Evolutionary conservation across 92 coral and sea anemone genomes (phyloP).

Genomic region (Heliopora coerulea): DNA sequence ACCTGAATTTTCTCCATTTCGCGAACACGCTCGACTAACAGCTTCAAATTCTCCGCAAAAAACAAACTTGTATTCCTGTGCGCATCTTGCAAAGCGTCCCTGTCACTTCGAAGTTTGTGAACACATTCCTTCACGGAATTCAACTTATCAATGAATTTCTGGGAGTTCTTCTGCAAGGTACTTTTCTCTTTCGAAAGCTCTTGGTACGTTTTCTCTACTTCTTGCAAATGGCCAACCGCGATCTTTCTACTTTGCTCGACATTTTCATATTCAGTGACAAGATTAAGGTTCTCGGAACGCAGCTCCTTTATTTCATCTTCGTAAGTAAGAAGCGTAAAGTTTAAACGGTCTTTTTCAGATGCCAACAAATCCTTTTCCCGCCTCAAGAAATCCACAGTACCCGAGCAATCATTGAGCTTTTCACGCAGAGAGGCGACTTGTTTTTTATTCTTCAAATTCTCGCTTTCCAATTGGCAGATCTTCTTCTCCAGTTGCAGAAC

Average conservation of each 20-base stretch:
- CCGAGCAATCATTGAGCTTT: constrained; percentile 21
- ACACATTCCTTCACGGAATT: constrained; percentile 6
- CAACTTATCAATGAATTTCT: neutral
- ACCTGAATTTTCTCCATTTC: constrained; percentile 26
- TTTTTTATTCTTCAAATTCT: constrained; percentile 19
- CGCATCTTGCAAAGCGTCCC: constrained; percentile 10
- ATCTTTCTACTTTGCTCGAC: constrained; percentile 28
- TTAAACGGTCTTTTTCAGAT: constrained; percentile 32
- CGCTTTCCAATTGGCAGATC: constrained; percentile 9
- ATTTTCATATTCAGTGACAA: constrained; percentile 23
- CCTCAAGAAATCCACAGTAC: constrained; percentile 22
- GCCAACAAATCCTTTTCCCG: constrained; percentile 19
- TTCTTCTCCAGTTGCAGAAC: constrained; percentile 29
- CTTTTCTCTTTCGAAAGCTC: neutral
- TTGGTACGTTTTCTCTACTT: constrained; percentile 13
- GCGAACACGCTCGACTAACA: neutral
- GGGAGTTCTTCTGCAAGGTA: neutral
- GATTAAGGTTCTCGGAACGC: constrained; percentile 27
- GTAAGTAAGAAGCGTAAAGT: constrained; percentile 3
- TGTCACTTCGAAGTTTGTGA: constrained; percentile 15
- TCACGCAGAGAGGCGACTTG: constrained; percentile 25
- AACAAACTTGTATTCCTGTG: neutral
- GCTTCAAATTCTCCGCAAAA: constrained; percentile 10
- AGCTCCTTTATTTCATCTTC: constrained; percentile 31
- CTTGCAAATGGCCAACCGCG: constrained; percentile 34